A percentile compares a stretch with the other conserved stretches of the same genome.
These are phyloP conservation scores for Mesorhabditis belari DNA, from an alignment of 2,888 invertebrate species.

Conservation along the genomic window DNA sequence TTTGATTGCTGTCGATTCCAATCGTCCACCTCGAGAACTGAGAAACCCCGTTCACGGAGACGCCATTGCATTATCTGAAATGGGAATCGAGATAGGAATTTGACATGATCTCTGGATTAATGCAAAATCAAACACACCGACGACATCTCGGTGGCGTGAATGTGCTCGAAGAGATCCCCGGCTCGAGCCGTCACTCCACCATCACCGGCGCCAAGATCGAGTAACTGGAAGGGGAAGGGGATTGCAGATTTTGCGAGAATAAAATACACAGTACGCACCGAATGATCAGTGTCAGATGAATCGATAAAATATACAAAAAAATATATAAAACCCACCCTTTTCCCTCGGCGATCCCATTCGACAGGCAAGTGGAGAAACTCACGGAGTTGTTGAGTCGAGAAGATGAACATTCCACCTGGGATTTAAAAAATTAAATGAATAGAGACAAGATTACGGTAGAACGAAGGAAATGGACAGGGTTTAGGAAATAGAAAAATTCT, in stretches of 20 bases:
- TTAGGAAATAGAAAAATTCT: background rate
- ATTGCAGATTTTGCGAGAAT: background rate
- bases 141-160: slow-evolving; percentile 86
- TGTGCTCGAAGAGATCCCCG: slow-evolving; percentile 65
- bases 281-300: background rate
- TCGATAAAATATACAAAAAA: background rate
- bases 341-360: slow-evolving; percentile 15
- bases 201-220: slow-evolving; percentile 92
- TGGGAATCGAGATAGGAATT: background rate
- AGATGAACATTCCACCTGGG: slow-evolving; percentile 97
- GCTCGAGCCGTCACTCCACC: slow-evolving; percentile 81
- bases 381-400: slow-evolving; percentile 75
- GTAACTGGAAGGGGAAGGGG: slow-evolving; percentile 47
- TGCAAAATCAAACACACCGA: slow-evolving; percentile 48
- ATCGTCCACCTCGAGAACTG: slow-evolving; percentile 61
- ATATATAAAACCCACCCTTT: slow-evolving; percentile 8
- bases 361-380: slow-evolving; percentile 59
- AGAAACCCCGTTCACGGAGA: slow-evolving; percentile 70
- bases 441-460: no score
- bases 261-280: background rate
- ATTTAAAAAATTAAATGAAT: no score
- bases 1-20: slow-evolving; percentile 32
- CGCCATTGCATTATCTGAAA: slow-evolving; percentile 70
- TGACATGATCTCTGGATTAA: slow-evolving; percentile 1
- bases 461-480: background rate